These are phyloP conservation scores for Pterocles orientalis DNA, from an alignment of 2,113 vertebrate species.

Conservation along the genomic window DNA sequence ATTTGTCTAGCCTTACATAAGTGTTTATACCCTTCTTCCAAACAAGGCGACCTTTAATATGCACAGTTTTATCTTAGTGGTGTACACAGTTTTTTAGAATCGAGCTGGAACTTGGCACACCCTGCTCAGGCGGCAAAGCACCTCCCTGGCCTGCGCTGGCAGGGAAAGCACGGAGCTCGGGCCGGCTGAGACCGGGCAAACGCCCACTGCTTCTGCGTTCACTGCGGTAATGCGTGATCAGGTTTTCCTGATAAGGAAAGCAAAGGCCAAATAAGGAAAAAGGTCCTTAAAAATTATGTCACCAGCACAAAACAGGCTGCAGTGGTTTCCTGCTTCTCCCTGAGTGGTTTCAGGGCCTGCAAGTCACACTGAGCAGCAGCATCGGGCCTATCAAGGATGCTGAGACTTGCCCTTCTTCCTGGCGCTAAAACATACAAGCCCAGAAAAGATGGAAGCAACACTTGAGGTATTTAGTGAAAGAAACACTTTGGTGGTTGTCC, in stretches of 20 bases:
- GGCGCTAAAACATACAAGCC: background rate
- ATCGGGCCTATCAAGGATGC: background rate
- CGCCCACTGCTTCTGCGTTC: background rate
- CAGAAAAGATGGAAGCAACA: background rate
- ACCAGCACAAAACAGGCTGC: background rate
- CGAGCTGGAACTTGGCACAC: background rate
- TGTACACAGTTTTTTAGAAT: background rate
- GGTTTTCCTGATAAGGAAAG: background rate
- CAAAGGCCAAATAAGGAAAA: background rate
- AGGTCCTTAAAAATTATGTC: background rate
- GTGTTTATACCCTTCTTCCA: constrained; percentile 28
- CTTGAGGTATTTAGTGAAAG: background rate
- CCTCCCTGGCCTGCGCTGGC: background rate
- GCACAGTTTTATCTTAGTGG: background rate
- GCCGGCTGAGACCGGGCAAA: background rate
- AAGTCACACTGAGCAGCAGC: background rate
- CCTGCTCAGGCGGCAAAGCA: background rate
- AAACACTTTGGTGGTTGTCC: background rate
- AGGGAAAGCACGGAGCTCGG: background rate
- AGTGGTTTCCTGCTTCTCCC: background rate
- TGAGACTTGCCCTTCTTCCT: background rate
- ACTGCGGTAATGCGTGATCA: accelerated
- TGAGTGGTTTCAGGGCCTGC: background rate
- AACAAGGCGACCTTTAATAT: background rate
- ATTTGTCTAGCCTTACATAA: constrained; percentile 18